phyloP scores from a whole-genome alignment of 2,888 invertebrate species.

The Dynastes tityus region DNA sequence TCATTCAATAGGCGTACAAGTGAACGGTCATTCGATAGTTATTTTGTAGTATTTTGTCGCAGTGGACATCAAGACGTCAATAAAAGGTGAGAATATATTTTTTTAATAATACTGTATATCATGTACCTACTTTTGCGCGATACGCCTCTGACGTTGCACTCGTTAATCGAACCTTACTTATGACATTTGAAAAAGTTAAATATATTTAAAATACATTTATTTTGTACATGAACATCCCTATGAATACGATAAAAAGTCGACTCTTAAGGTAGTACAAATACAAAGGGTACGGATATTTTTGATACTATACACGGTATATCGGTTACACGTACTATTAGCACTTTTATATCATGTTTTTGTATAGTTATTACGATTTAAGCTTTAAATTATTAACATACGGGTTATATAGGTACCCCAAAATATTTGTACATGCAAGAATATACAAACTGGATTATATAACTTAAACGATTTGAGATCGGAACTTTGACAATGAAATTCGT shows the following conservation, averaged over 20 bases:
- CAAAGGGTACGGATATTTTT: slow-evolving; percentile 20
- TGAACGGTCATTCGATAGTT: too few species aligned
- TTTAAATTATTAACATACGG: slow-evolving; percentile 10
- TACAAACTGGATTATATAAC: slow-evolving; percentile 19
- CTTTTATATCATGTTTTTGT: slow-evolving; percentile 7
- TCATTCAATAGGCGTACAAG: too few species aligned
- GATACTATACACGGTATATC: background rate
- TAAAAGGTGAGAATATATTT: too few species aligned
- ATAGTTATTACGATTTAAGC: background rate
- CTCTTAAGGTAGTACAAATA: slow-evolving; percentile 21
- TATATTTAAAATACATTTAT: slow-evolving; percentile 24
- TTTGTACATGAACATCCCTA: slow-evolving; percentile 13
- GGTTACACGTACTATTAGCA: slow-evolving; percentile 15
- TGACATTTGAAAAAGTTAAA: slow-evolving; percentile 30
- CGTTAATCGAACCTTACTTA: background rate
- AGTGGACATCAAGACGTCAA: too few species aligned
- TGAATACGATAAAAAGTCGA: slow-evolving; percentile 26
- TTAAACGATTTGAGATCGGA: slow-evolving; percentile 31
- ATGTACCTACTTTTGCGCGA: too few species aligned
- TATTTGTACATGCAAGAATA: slow-evolving; percentile 22
- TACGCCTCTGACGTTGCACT: too few species aligned
- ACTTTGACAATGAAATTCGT: slow-evolving; percentile 16
- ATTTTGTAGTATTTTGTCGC: too few species aligned
- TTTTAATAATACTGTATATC: too few species aligned
- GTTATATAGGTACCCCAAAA: slow-evolving; percentile 21